Evolutionary conservation across 2,797 vertebrate species (phyloP).

Genomic region (Phyllotis vaccarum): DNA sequence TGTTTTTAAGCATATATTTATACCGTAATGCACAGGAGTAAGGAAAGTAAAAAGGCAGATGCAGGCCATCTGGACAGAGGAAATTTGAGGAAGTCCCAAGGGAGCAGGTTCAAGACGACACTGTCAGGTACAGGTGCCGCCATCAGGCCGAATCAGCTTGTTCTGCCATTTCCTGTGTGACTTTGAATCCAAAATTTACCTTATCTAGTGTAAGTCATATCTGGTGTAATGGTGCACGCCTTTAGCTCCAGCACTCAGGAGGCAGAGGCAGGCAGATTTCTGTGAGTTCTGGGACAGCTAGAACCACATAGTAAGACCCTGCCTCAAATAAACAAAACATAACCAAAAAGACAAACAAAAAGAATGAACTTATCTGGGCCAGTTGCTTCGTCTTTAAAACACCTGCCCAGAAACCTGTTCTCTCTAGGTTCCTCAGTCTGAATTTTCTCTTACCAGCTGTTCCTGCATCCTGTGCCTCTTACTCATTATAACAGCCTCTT

Average conservation of each 20-base stretch:
- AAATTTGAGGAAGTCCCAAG: not conserved
- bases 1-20: not conserved
- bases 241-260: not conserved
- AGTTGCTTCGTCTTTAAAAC: not conserved
- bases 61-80: not conserved
- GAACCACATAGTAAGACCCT: not conserved
- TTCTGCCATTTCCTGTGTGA: slow-evolving; percentile 32
- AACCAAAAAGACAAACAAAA: not conserved
- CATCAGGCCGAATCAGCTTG: not conserved
- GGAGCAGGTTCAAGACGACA: too few relatives aligned
- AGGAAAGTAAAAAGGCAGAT: not conserved
- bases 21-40: not conserved
- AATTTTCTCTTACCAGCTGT: not conserved
- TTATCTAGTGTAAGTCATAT: not conserved
- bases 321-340: too few relatives aligned
- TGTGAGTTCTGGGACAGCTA: not conserved
- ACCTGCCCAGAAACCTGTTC: not conserved
- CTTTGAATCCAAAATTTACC: not conserved
- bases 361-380: not conserved
- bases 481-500: not conserved
- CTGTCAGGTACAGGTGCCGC: not conserved
- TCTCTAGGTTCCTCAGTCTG: not conserved
- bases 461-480: not conserved
- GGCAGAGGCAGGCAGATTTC: too few relatives aligned
- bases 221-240: not conserved